Percentiles rank a stretch among this genome's conserved stretches.
Evolutionary conservation across 2,888 invertebrate species (phyloP).

Genomic region (Salticus scenicus): DNA sequence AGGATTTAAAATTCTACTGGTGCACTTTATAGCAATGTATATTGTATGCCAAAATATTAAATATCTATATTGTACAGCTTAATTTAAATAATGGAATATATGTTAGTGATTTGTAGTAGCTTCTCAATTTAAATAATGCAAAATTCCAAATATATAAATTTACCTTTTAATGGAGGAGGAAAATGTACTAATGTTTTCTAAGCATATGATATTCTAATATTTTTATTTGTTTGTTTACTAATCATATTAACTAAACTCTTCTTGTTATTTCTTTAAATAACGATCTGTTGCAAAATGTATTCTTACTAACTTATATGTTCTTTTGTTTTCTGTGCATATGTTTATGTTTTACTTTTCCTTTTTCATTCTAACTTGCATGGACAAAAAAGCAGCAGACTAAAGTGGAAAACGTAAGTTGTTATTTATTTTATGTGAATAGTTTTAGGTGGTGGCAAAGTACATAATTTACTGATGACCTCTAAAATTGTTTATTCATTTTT

Average conservation of each 20-base stretch:
- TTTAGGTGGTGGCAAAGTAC: conserved; percentile 3
- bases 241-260: conserved; percentile 4
- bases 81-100: no score
- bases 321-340: conserved; percentile 18
- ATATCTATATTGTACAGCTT: no score
- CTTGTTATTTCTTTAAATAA: neutral
- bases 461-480: no score
- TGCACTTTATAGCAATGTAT: no score
- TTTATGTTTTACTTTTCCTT: conserved; percentile 32
- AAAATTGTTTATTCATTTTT: no score
- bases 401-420: conserved; percentile 95
- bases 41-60: no score
- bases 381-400: conserved; percentile 78
- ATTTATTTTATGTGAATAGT: neutral
- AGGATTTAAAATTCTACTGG: no score
- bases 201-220: neutral
- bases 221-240: conserved; percentile 14
- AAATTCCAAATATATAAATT: no score
- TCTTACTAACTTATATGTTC: conserved; percentile 21
- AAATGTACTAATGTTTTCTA: no score
- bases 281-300: neutral
- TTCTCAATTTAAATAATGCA: no score
- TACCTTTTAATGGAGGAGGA: no score
- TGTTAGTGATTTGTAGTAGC: no score
- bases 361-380: conserved; percentile 58